These are phyloP conservation scores for Drosophila fungiperda DNA, from an alignment of 2,888 invertebrate species.

Conservation along the genomic window DNA sequence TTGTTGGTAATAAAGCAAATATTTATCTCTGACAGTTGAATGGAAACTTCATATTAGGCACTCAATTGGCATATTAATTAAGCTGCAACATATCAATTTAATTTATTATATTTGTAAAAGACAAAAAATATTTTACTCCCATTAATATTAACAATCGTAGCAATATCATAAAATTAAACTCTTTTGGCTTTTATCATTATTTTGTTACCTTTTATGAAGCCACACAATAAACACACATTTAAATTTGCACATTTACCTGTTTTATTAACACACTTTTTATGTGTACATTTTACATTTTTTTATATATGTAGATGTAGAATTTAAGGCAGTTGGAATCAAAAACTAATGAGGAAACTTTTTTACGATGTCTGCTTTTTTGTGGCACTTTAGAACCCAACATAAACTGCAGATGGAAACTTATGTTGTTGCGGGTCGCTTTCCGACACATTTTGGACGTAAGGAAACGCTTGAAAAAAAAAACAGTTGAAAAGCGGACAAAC, in stretches of 20 bases:
- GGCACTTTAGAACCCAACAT: slow-evolving; percentile 29
- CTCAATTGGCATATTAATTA: not conserved
- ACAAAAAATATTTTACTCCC: not conserved
- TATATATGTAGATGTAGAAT: not conserved
- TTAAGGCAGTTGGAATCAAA: slow-evolving; percentile 22
- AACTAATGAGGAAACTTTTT: slow-evolving; percentile 39
- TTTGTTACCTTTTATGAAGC: not conserved
- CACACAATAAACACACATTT: not conserved
- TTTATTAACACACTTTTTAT: slow-evolving; percentile 39
- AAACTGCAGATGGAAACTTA: slow-evolving; percentile 63
- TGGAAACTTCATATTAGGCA: slow-evolving; percentile 1
- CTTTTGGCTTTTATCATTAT: slow-evolving; percentile 1
- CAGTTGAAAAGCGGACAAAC: slow-evolving; percentile 31
- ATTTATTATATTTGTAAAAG: not conserved
- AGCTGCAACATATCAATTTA: not conserved
- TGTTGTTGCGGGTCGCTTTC: slow-evolving; percentile 62
- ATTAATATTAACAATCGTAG: not conserved
- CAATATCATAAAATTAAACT: slow-evolving; percentile 12
- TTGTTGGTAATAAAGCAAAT: slow-evolving; percentile 27
- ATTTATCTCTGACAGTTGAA: slow-evolving; percentile 30
- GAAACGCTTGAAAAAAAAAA: slow-evolving; percentile 27
- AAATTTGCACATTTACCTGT: slow-evolving; percentile 10
- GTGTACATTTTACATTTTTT: slow-evolving; percentile 12
- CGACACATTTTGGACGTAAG: slow-evolving; percentile 44
- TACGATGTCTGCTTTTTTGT: slow-evolving; percentile 17